phyloP scores from a whole-genome alignment of 2,113 vertebrate species.

The Oreochromis tanganicae region DNA sequence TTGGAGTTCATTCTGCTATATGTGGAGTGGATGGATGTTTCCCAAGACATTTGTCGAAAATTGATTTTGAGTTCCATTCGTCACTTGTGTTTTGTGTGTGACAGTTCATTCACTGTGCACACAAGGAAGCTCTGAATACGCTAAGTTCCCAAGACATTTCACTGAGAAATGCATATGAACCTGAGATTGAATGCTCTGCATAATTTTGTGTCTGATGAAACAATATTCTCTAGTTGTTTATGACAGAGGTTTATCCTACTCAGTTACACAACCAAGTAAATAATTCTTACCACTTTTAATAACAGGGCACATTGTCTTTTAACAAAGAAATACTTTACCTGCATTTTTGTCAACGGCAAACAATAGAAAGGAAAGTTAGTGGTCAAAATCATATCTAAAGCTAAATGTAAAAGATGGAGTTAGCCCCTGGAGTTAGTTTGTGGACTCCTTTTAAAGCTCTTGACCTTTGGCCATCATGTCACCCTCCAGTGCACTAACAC shows the following conservation, averaged over 20 bases:
- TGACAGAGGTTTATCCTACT: neutral
- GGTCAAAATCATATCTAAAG: neutral
- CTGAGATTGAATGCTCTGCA: conserved; percentile 29
- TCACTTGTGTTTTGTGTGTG: conserved; percentile 48
- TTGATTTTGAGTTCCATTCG: conserved; percentile 56
- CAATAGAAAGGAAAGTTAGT: neutral
- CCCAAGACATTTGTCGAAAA: conserved; percentile 54
- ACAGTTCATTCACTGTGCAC: conserved; percentile 51
- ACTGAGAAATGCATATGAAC: conserved; percentile 29
- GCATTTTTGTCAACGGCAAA: neutral
- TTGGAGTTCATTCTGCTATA: conserved; percentile 30
- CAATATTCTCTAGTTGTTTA: conserved; percentile 5
- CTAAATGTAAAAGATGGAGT: neutral
- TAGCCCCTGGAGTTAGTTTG: neutral
- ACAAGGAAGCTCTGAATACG: conserved; percentile 39
- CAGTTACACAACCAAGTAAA: neutral
- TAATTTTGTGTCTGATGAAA: conserved; percentile 20
- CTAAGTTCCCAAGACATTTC: conserved; percentile 35
- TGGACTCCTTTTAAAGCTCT: neutral
- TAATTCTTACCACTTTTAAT: neutral
- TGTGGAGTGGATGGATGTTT: conserved; percentile 31
- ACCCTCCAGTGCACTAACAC: neutral
- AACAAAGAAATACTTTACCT: neutral
- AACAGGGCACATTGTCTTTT: neutral
- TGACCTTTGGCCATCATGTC: neutral